These are phyloP conservation scores for Falco novaeseelandiae DNA, from an alignment of 2,797 vertebrate species.

Conservation along the genomic window DNA sequence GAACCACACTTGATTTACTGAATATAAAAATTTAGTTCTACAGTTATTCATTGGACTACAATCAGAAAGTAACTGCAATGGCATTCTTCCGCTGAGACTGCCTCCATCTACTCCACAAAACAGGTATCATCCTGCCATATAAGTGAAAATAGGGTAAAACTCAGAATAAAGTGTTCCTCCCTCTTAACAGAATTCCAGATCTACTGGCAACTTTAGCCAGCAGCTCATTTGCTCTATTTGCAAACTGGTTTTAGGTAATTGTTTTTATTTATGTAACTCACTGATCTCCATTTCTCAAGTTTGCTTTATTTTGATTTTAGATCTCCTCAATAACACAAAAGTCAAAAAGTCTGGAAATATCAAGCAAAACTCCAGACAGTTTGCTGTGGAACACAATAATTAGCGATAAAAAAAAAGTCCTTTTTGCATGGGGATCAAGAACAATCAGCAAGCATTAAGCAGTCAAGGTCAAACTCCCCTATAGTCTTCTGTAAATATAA, in stretches of 20 bases:
- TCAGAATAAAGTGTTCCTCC: background rate
- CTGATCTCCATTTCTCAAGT: background rate
- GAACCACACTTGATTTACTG: background rate
- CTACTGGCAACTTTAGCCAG: background rate
- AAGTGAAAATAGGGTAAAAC: background rate
- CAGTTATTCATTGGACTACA: background rate
- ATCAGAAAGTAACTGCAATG: background rate
- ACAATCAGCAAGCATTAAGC: background rate
- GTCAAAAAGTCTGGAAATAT: background rate
- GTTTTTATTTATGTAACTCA: background rate
- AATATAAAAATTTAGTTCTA: background rate
- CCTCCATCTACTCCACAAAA: background rate
- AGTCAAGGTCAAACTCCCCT: constrained; percentile 57
- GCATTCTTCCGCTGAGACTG: background rate
- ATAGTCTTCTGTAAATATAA: constrained; percentile 18
- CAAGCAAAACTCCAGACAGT: background rate
- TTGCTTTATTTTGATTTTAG: background rate
- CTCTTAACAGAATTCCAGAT: background rate
- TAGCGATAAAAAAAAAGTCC: background rate
- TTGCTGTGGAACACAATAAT: background rate
- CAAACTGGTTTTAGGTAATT: background rate
- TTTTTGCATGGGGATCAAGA: background rate
- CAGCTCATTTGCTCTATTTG: background rate
- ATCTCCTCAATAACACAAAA: background rate
- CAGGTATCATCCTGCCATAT: background rate